Evolutionary conservation across 2,113 vertebrate genomes (phyloP).

Genomic region (Montifringilla adamsi): DNA sequence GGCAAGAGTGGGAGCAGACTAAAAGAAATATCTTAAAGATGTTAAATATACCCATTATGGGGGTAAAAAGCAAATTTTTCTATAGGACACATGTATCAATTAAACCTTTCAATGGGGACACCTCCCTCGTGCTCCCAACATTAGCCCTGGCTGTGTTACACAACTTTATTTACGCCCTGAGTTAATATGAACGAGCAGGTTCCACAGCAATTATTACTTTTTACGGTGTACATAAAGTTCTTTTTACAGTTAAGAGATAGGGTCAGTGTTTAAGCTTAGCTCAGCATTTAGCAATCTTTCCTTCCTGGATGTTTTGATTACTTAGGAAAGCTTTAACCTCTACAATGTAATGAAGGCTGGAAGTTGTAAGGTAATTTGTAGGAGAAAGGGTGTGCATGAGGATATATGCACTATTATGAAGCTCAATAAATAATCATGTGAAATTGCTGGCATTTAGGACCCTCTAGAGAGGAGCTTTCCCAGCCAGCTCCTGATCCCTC

Average conservation of each 20-base stretch:
- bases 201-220: constrained; percentile 68
- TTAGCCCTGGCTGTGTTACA: constrained; percentile 34
- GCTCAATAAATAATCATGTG: constrained; percentile 56
- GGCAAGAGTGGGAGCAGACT: constrained; percentile 23
- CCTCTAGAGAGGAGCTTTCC: constrained; percentile 39
- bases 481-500: constrained; percentile 2
- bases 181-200: constrained; percentile 67
- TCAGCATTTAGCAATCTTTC: constrained; percentile 63
- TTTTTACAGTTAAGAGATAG: constrained; percentile 48
- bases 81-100: constrained; percentile 37
- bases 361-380: constrained; percentile 38
- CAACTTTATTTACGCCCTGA: constrained; percentile 53
- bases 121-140: constrained; percentile 5
- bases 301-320: constrained; percentile 51
- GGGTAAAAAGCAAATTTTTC: constrained; percentile 4
- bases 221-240: constrained; percentile 61
- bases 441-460: constrained; percentile 52
- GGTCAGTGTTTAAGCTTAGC: constrained; percentile 65
- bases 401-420: constrained; percentile 15
- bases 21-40: constrained; percentile 45
- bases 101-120: constrained; percentile 50
- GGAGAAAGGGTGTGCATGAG: neutral
- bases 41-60: constrained; percentile 46
- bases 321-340: constrained; percentile 44
- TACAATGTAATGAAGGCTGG: constrained; percentile 9